Evolutionary conservation across 2,113 vertebrate species (phyloP).

Genomic region (Ictidomys tridecemlineatus): DNA sequence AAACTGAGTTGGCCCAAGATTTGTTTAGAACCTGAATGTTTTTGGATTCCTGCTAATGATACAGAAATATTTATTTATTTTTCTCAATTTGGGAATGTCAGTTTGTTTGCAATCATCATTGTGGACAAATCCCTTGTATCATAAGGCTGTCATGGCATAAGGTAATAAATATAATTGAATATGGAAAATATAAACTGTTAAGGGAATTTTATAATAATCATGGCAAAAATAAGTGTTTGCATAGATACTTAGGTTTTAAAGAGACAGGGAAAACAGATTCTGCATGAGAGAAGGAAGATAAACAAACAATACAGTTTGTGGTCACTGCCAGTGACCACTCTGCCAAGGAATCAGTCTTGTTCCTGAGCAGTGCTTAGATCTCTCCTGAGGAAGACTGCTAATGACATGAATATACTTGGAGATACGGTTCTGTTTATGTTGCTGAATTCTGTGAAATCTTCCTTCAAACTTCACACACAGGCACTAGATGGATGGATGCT

Average conservation of each 20-base stretch:
- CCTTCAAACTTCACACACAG: conserved; percentile 23
- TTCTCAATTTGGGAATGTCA: conserved; percentile 23
- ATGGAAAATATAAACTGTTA: conserved; percentile 60
- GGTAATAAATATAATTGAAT: conserved; percentile 66
- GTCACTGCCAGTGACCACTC: neutral
- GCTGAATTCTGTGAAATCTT: conserved; percentile 8
- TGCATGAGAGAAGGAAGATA: neutral
- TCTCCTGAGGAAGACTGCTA: neutral
- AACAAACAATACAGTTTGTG: neutral
- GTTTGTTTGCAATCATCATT: neutral
- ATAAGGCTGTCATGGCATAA: conserved; percentile 61
- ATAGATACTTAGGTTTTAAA: neutral
- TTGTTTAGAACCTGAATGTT: conserved; percentile 26
- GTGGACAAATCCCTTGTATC: conserved; percentile 3
- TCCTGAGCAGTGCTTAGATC: neutral
- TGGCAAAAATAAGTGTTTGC: neutral
- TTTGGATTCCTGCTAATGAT: conserved; percentile 53
- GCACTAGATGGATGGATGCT: neutral
- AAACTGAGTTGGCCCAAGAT: neutral
- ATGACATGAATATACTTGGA: neutral
- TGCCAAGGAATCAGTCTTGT: neutral
- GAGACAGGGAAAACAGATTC: neutral
- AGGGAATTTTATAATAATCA: neutral
- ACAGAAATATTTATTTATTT: conserved; percentile 52
- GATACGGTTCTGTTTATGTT: neutral